Percentiles rank a stretch among this genome's conserved stretches.
These are phyloP conservation scores for Camponotus floridanus DNA, from an alignment of 1,140 invertebrate species.

Conservation along the genomic window DNA sequence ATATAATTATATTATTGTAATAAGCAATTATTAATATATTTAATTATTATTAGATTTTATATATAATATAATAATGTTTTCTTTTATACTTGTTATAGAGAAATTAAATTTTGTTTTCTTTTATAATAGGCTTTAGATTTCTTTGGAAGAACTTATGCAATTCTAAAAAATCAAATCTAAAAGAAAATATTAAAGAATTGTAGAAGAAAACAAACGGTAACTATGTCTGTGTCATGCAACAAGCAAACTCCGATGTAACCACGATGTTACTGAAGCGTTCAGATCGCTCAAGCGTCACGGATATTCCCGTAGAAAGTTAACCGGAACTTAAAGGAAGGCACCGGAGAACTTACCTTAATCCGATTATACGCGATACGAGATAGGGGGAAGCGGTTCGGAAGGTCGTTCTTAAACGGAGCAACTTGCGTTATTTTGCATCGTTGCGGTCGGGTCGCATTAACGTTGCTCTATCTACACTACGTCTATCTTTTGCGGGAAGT, in stretches of 20 bases:
- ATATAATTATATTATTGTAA: background rate
- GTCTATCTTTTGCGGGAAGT: constrained; percentile 16
- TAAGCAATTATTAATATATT: constrained; percentile 2
- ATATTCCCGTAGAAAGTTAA: constrained; percentile 61
- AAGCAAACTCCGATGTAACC: constrained; percentile 54
- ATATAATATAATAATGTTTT: background rate
- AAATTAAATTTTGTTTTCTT: background rate
- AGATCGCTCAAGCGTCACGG: constrained; percentile 48
- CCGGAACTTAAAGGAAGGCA: constrained; percentile 59
- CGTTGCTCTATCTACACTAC: background rate
- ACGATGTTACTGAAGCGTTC: constrained; percentile 35
- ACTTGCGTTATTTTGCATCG: constrained; percentile 56
- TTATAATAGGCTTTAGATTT: background rate
- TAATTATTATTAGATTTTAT: background rate
- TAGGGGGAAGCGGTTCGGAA: constrained; percentile 42
- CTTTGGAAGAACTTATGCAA: background rate
- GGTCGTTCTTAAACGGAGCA: constrained; percentile 31
- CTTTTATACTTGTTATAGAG: background rate
- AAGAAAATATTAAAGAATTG: background rate
- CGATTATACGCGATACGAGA: constrained; percentile 63
- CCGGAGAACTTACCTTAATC: constrained; percentile 59
- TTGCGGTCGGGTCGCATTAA: constrained; percentile 3
- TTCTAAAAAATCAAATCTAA: background rate
- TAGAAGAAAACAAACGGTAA: constrained; percentile 6
- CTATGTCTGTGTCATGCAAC: constrained; percentile 10